phyloP scores from a whole-genome alignment of 37 sponge, comb jelly and placozoan genomes.

The Chondrosia reniformis region DNA sequence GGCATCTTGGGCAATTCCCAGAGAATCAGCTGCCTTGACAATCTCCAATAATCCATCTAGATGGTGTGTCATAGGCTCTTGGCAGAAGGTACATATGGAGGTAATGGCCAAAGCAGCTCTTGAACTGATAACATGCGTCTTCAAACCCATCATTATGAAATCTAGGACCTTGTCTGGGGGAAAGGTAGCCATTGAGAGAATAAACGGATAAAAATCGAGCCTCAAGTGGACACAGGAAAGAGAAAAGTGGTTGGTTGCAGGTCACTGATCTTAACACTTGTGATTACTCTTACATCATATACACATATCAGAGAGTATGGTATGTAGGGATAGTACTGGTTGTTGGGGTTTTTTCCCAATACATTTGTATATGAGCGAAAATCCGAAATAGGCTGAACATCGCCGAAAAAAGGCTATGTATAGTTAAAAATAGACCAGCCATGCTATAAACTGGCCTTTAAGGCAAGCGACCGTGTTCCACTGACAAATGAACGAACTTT shows the following conservation, averaged over 20 bases:
- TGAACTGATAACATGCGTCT: slow-evolving; percentile 42
- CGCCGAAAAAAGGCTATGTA: too few relatives aligned
- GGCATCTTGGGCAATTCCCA: slow-evolving; percentile 56
- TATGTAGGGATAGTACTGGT: too few relatives aligned
- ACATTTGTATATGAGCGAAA: too few relatives aligned
- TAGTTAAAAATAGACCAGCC: too few relatives aligned
- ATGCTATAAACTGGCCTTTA: too few relatives aligned
- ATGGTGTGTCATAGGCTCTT: slow-evolving; percentile 47
- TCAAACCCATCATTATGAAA: slow-evolving; percentile 52
- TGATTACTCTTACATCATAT: too few relatives aligned
- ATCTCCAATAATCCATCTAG: slow-evolving; percentile 61
- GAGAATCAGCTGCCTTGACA: slow-evolving; percentile 55
- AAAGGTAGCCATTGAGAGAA: neutral
- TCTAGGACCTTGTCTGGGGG: slow-evolving; percentile 36
- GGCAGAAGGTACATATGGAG: slow-evolving; percentile 64
- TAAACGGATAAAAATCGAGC: neutral
- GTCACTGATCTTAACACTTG: too few relatives aligned
- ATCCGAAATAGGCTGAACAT: too few relatives aligned
- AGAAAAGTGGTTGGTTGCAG: neutral
- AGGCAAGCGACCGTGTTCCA: too few relatives aligned
- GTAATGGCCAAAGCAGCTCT: slow-evolving; percentile 68
- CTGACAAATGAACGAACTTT: too few relatives aligned
- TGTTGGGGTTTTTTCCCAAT: too few relatives aligned
- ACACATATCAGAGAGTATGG: too few relatives aligned
- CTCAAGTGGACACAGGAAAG: neutral